Conservation (phyloP, 2,113 vertebrate species). For the Hypanus sabinus region DNA sequence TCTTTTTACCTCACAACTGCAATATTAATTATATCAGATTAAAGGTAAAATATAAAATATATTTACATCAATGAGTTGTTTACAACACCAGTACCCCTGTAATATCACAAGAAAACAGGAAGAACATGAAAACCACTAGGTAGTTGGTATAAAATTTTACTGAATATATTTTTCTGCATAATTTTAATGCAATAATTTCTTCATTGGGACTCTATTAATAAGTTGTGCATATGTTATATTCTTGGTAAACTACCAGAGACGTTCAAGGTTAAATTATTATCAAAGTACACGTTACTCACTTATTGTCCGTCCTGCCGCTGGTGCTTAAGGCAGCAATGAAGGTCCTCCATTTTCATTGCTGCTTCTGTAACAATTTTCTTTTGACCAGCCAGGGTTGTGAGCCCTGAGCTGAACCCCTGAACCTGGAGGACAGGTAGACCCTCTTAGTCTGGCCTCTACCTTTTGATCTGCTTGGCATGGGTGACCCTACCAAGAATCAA, state of each 20-base stretch:
- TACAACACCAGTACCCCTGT: not conserved
- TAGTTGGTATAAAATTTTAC: not conserved
- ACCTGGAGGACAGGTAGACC: too few relatives aligned
- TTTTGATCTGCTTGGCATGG: too few relatives aligned
- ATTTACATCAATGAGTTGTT: not conserved
- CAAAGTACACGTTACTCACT: too few relatives aligned
- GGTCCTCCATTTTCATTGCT: too few relatives aligned
- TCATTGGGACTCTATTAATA: not conserved
- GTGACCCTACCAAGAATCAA: too few relatives aligned
- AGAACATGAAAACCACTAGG: not conserved
- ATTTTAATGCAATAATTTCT: not conserved
- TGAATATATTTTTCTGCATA: constrained; percentile 8
- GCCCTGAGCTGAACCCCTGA: too few relatives aligned
- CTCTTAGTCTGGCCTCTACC: too few relatives aligned
- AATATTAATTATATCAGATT: not conserved
- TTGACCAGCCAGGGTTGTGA: too few relatives aligned
- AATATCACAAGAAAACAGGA: not conserved
- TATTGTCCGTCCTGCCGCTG: too few relatives aligned
- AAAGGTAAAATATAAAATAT: not conserved
- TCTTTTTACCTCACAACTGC: not conserved
- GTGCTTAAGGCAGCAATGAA: too few relatives aligned
- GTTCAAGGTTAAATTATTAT: too few relatives aligned
- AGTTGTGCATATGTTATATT: not conserved
- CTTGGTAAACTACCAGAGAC: not conserved
- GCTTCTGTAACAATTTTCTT: too few relatives aligned